A percentile compares a stretch with the other conserved stretches of the same genome.
phyloP scores from a whole-genome alignment of 2,797 vertebrate species.

The Poeciliopsis paucimaculata region DNA sequence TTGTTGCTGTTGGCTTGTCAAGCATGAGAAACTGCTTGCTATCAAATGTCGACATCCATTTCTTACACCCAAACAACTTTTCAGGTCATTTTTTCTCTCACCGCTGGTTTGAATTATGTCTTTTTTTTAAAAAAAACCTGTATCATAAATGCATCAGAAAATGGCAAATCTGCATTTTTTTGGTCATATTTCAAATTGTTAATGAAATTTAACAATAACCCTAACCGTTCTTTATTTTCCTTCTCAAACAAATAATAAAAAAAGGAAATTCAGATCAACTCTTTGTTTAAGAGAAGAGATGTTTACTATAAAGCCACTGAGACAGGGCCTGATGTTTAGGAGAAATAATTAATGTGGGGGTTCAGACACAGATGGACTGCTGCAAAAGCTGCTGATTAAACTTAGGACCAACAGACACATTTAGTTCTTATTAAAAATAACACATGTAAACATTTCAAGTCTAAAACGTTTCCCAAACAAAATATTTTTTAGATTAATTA shows the following conservation, averaged over 20 bases:
- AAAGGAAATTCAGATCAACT: constrained; percentile 13
- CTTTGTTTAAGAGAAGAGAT: constrained; percentile 9
- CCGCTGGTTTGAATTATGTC: constrained; percentile 32
- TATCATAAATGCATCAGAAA: constrained; percentile 29
- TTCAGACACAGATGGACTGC: constrained; percentile 9
- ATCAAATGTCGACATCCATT: constrained; percentile 52
- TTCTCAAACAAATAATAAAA: background rate
- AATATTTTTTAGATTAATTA: constrained; percentile 25
- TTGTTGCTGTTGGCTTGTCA: constrained; percentile 41
- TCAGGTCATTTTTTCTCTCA: constrained; percentile 27
- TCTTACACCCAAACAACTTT: constrained; percentile 43
- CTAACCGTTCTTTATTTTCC: background rate
- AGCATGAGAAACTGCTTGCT: constrained; percentile 34
- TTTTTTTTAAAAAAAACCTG: constrained; percentile 30
- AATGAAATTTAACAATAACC: background rate
- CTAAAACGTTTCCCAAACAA: constrained; percentile 1
- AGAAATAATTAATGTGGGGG: constrained; percentile 18
- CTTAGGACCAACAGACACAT: constrained; percentile 15
- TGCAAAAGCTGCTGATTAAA: constrained; percentile 9
- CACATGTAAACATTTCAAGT: background rate
- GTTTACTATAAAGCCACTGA: constrained; percentile 2
- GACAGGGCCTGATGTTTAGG: constrained; percentile 1
- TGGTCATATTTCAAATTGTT: background rate
- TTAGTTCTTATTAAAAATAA: background rate
- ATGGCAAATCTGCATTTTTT: constrained; percentile 22